Base-by-base conservation (phyloP, 2,888 invertebrate species). In the Acholoe squamosa region DNA sequence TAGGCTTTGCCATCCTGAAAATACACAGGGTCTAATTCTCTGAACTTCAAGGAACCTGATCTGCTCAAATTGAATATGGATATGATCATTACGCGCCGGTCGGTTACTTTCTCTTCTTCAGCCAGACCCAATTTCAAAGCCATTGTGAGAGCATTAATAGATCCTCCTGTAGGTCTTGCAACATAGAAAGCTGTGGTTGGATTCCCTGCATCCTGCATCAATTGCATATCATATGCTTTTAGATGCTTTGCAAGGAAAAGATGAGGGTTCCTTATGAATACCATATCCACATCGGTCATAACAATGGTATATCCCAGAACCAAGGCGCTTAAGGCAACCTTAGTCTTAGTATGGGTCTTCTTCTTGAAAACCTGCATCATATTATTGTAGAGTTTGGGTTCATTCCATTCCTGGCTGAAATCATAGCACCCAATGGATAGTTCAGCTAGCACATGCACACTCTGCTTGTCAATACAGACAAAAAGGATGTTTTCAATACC, bases 221-320 rank as follows among this genome's bases (percentile, higher is more conserved):
- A 43, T 34, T 80, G 80, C 34, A 80, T 80, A 34, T 80, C 80
- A 34, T 34, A 33, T 0, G 5, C 10, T 34, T 34, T 43, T 0
- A 33, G 33, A 34, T 80, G 43, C 19, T 80, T 80, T 43, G 1
- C 31, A 10, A 92, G 25, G 33, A 77, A 89, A 19, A 80, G 5
- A 22, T 43, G n/a, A 12, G 92, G 92, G 76, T 91, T 84, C 31
- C 90, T 84, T 19, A 92, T 89, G 61, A 92, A 91, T 14, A 92
- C 91, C 22, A 92, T 91, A 43, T 92, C 92, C 3, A 91, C 91
- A 80, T 92, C 92, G 7, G 89, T 84, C 10, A 92, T 88, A 22
- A 92, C 34, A 3, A 92, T 90, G 12, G 77, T 91, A 43, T 89
- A 84, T 19, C 91, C 91, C 0, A 92, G 54, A 61, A 76, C 25